These are phyloP conservation scores for Temnothorax curvispinosus DNA, from an alignment of 1,140 invertebrate genomes.

Conservation along the genomic window DNA sequence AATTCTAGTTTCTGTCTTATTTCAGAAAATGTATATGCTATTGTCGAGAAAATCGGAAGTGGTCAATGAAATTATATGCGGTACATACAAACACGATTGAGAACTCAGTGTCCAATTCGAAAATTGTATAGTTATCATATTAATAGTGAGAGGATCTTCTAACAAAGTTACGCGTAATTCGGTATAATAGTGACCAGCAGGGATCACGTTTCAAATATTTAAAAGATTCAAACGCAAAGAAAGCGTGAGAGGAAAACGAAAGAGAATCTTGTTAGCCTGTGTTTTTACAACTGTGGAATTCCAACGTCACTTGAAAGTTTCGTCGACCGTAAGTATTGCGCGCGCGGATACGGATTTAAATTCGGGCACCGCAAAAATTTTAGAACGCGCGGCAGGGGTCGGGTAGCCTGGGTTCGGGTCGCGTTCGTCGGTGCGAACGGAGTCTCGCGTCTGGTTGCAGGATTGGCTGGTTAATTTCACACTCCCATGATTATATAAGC, in stretches of 20 bases:
- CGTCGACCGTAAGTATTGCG: slow-evolving; percentile 25
- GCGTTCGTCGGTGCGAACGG: slow-evolving; percentile 36
- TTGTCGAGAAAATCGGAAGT: neutral
- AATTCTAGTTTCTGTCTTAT: neutral
- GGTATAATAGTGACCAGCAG: neutral
- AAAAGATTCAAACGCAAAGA: neutral
- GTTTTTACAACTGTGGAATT: slow-evolving; percentile 1
- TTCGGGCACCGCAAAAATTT: slow-evolving; percentile 67
- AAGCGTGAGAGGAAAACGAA: neutral
- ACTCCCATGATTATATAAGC: slow-evolving; percentile 84
- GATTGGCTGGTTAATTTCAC: slow-evolving; percentile 84
- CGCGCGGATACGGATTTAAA: slow-evolving; percentile 61
- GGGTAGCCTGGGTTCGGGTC: slow-evolving; percentile 15
- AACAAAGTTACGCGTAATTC: neutral
- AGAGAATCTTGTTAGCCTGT: neutral
- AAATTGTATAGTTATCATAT: neutral
- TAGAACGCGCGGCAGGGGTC: slow-evolving; percentile 46
- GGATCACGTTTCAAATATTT: neutral
- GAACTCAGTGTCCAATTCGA: neutral
- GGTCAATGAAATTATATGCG: neutral
- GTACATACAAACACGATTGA: neutral
- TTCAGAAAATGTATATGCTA: neutral
- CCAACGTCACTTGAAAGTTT: slow-evolving; percentile 25
- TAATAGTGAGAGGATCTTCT: neutral
- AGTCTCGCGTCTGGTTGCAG: slow-evolving; percentile 79